phyloP scores from a whole-genome alignment of 2,113 vertebrate genomes.

The Xenopus laevis region DNA sequence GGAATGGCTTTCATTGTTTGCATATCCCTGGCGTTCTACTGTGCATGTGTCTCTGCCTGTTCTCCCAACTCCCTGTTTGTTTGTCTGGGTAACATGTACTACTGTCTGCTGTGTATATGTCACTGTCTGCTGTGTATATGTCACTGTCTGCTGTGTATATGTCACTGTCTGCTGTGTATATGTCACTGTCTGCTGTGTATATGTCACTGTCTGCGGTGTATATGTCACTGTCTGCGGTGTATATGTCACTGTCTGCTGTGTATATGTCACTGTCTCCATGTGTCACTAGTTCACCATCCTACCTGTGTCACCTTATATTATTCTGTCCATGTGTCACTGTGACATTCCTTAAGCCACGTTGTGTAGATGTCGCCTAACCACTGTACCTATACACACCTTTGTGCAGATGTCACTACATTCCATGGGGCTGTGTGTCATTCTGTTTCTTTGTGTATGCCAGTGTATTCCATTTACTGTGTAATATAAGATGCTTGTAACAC shows the following conservation, averaged over 20 bases:
- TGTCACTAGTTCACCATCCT: background rate
- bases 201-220: background rate
- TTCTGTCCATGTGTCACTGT: too few species aligned
- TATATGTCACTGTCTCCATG: background rate
- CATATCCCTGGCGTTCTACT: background rate
- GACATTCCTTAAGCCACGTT: too few species aligned
- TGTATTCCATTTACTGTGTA: too few species aligned
- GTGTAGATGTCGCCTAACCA: too few species aligned
- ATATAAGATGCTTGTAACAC: too few species aligned
- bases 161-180: background rate
- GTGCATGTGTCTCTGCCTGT: too few species aligned
- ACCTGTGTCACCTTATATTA: too few species aligned
- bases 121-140: background rate
- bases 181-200: background rate
- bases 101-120: background rate
- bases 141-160: background rate
- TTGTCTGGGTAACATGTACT: background rate
- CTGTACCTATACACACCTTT: too few species aligned
- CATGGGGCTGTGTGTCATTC: too few species aligned
- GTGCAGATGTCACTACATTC: too few species aligned
- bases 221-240: background rate
- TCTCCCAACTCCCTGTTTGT: background rate
- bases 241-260: background rate
- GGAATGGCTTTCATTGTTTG: background rate
- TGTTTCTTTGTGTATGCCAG: too few species aligned